Percentiles rank a stretch among this genome's conserved stretches.
These are phyloP conservation scores for Netelia fuscicornis DNA, from an alignment of 2,888 invertebrate species.

Conservation along the genomic window DNA sequence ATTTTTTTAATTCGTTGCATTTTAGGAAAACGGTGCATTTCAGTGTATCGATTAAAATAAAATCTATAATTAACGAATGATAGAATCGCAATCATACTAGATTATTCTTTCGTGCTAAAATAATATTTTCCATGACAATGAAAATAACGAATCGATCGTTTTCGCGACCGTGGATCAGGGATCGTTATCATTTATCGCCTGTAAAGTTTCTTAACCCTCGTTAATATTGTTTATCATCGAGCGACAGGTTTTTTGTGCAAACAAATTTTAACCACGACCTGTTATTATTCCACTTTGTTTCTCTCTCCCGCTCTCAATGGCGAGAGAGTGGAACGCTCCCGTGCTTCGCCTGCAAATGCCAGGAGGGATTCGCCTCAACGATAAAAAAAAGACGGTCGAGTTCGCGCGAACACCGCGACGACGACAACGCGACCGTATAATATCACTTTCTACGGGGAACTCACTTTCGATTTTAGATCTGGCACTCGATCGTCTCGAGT, in stretches of 20 bases:
- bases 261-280: neutral
- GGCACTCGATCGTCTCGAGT: slow-evolving; percentile 62
- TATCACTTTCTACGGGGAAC: slow-evolving; percentile 80
- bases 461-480: slow-evolving; percentile 80
- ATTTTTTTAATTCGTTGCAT: too few relatives aligned
- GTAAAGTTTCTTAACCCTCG: neutral
- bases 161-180: neutral
- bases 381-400: slow-evolving; percentile 50
- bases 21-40: too few relatives aligned
- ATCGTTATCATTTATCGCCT: neutral
- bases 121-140: neutral
- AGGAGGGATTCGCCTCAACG: slow-evolving; percentile 49
- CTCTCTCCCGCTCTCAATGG: slow-evolving; percentile 15
- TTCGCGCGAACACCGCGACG: slow-evolving; percentile 47
- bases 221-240: neutral
- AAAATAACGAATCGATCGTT: slow-evolving; percentile 2
- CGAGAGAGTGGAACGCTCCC: slow-evolving; percentile 47
- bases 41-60: neutral
- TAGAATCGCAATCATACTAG: neutral
- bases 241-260: neutral
- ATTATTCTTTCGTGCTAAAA: neutral
- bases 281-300: slow-evolving; percentile 35
- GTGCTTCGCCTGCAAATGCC: slow-evolving; percentile 65
- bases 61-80: neutral
- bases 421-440: slow-evolving; percentile 68